Percentiles rank a stretch among this genome's conserved stretches.
These are phyloP conservation scores for Ceratotherium simum DNA, from an alignment of 2,113 vertebrate genomes.

Conservation along the genomic window DNA sequence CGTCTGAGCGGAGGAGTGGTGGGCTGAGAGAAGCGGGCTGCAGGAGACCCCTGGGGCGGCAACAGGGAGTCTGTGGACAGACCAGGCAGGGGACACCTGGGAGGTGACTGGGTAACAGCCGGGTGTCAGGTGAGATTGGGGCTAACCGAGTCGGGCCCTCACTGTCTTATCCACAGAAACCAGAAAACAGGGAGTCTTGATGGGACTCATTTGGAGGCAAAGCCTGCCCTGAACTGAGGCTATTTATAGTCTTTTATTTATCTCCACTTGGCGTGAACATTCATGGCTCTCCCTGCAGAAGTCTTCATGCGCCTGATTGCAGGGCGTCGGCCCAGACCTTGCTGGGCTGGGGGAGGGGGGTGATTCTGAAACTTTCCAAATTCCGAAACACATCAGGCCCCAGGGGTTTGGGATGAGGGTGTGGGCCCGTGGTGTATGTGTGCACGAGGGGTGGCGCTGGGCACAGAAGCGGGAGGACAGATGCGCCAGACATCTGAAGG, in stretches of 20 bases:
- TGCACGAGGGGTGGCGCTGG: rapidly evolving
- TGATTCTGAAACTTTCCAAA: not conserved
- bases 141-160: not conserved
- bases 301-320: not conserved
- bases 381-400: not conserved
- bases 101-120: not conserved
- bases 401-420: not conserved
- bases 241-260: conserved; percentile 78
- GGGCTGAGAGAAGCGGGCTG: not conserved
- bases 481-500: not conserved
- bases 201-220: conserved; percentile 51
- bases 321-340: not conserved
- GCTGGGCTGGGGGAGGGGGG: not conserved
- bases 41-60: not conserved
- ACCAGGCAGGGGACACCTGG: not conserved
- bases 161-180: not conserved
- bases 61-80: not conserved
- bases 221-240: not conserved
- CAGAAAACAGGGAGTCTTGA: not conserved
- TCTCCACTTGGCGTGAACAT: conserved; percentile 64
- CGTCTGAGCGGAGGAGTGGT: not conserved
- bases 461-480: not conserved
- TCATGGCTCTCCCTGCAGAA: conserved; percentile 37
- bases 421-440: rapidly evolving
- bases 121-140: not conserved